Evolutionary conservation across 2,797 vertebrate species (phyloP).

Genomic region (Pygocentrus nattereri): DNA sequence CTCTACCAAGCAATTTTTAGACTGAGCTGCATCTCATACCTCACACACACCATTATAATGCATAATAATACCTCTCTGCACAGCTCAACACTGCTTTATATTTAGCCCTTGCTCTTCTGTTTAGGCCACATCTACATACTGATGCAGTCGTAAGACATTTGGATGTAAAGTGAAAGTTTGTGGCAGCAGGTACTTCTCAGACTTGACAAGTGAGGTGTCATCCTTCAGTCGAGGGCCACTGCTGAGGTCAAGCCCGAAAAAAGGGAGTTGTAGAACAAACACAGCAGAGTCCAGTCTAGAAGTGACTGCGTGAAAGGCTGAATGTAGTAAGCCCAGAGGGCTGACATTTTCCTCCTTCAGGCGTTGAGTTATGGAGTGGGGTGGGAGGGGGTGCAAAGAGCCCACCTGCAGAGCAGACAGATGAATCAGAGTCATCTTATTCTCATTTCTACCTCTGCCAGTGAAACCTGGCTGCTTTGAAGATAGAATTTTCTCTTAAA

Average conservation of each 20-base stretch:
- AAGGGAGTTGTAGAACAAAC: background rate
- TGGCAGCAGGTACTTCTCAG: slow-evolving; percentile 19
- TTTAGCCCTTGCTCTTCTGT: slow-evolving; percentile 16
- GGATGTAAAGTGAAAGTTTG: slow-evolving; percentile 21
- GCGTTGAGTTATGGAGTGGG: slow-evolving; percentile 10
- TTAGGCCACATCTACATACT: background rate
- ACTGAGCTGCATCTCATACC: slow-evolving; percentile 30
- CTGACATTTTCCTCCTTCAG: slow-evolving; percentile 4
- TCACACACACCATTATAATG: slow-evolving; percentile 23
- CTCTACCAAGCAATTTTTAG: slow-evolving; percentile 16
- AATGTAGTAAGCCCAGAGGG: background rate
- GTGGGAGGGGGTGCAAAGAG: background rate
- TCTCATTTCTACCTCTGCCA: slow-evolving; percentile 11
- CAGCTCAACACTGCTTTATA: slow-evolving; percentile 5
- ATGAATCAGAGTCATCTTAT: slow-evolving; percentile 33
- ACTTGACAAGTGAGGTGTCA: slow-evolving; percentile 29
- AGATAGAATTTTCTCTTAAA: slow-evolving; percentile 34
- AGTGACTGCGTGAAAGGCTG: background rate
- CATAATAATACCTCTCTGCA: slow-evolving; percentile 25
- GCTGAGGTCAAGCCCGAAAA: slow-evolving; percentile 1
- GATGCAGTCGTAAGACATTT: background rate
- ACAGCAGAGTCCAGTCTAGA: background rate
- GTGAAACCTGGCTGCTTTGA: slow-evolving; percentile 27
- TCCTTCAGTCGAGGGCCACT: background rate
- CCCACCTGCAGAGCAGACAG: slow-evolving; percentile 27